Base-by-base conservation (phyloP, 2,113 vertebrate genomes). In the Mionectes macconnelli region DNA sequence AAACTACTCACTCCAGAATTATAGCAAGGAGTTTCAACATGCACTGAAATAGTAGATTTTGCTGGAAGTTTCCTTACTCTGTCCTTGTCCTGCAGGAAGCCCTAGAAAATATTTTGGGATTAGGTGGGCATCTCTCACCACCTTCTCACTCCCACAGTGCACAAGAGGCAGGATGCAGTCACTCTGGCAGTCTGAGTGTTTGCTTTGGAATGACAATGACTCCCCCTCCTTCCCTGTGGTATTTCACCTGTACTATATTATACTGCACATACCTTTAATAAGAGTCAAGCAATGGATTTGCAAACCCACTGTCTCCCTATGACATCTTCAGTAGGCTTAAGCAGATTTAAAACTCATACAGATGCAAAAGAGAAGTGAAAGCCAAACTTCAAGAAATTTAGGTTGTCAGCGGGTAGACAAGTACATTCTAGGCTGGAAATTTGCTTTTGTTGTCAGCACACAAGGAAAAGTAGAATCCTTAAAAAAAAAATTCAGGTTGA, bases 141-240 rank as follows among this genome's bases (percentile, higher is more conserved):
- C 20, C 52, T 67, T 33, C 33, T 40, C 2, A 2, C 19, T 37
- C 28, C 14, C 2, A 4, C 39, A 53, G 19, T 1, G 6, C 14
- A 8, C 19, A 19, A 21, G 50, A 59, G 45, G 35, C 31, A 62
- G n/a, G 47, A 74, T 0, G 1, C 24, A 45, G 27, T 50, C 0
- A 0, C 40, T 49, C 23, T 9, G 7, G 4, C 33, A 20, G 33
- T 6, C 28, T 0, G 0, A 49, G 31, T 2, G 1, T 2, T 0
- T 25, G 8, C 27, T 62, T 63, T 57, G 31, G 35, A 57, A 42
- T 2, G 1, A 15, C 8, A 57, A 42, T 2, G 1, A 15, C 8
- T 69, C 9, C 37, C 6, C 42, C 20, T 82, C 30, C 30, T 68
- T 40, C 27, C 17, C 37, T 44, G 52, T 25, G 28, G 31, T 47